Conservation (phyloP, 2,888 invertebrate genomes). For the Eristalinus sepulchralis region DNA sequence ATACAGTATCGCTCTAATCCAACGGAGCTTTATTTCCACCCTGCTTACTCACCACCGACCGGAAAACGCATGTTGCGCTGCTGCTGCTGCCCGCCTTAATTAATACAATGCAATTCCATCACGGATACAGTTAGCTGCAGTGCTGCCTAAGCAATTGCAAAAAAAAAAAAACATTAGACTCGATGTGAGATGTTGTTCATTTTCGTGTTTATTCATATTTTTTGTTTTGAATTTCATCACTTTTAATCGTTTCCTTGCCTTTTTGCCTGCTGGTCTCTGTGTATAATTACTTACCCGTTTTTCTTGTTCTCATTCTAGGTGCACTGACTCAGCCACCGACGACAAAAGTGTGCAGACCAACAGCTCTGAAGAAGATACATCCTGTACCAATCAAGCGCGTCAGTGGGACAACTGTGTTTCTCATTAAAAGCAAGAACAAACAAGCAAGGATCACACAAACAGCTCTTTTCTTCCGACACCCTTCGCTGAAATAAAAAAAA, state of each 20-base stretch:
- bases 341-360: slow-evolving; percentile 42
- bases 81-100: slow-evolving; percentile 50
- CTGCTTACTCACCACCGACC: slow-evolving; percentile 22
- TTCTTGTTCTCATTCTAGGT: slow-evolving; percentile 66
- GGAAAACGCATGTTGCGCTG: slow-evolving; percentile 46
- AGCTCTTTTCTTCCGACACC: background rate
- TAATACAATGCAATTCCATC: slow-evolving; percentile 50
- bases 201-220: background rate
- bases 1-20: background rate
- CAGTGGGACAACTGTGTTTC: slow-evolving; percentile 67
- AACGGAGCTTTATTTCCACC: background rate
- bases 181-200: background rate
- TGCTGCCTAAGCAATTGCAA: slow-evolving; percentile 39
- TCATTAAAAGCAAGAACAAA: slow-evolving; percentile 27
- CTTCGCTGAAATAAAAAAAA: slow-evolving; percentile 5
- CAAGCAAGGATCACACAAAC: slow-evolving; percentile 1
- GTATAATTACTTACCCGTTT: slow-evolving; percentile 57
- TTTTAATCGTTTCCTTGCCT: slow-evolving; percentile 8
- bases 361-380: slow-evolving; percentile 42
- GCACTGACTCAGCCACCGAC: slow-evolving; percentile 47
- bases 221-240: slow-evolving; percentile 56
- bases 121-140: slow-evolving; percentile 39
- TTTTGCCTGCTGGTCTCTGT: background rate
- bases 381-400: slow-evolving; percentile 65
- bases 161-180: slow-evolving; percentile 14